Evolutionary conservation across 2,797 vertebrate genomes (phyloP), one percentile per base, ranked within the genome.

Genomic region (Prionace glauca): DNA sequence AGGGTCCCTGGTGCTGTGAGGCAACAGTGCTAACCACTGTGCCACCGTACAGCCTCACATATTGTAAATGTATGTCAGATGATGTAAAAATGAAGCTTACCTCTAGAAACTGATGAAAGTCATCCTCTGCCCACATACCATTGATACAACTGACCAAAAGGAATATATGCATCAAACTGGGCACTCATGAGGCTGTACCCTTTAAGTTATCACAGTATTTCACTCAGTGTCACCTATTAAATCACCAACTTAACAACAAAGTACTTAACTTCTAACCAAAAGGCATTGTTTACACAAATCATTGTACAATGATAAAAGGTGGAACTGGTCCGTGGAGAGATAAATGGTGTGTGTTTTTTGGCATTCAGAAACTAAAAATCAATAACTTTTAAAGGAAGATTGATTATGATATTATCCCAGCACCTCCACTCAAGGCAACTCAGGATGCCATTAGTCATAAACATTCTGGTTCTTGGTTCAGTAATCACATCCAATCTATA

Each of bases 351-450:
- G 60, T 67, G 8, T 67, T 20, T 67, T 92, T 69, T 67, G 62
- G 7, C 62, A 22, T 7, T 36, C 7, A 92, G 90, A 69, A 67
- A 69, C 62, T n/a, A 14, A 2, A 92, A 92, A 69, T 69, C 62
- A 92, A 92, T 92, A 92, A 69, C 22, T 91, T 65, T 65, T 65
- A 91, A 67, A 69, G 7, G 62, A 92, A 92, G 18, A 92, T 92
- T 45, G 81, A 84, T 92, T 41, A 69, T 92, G 90, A 92, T 69
- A 41, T 92, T 41, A 41, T 9, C 62, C 8, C 20, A 2, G n/a
- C 18, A 45, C 8, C 24, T 67, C 29, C 18, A 18, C 16, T 92
- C 62, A 12, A 92, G 20, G 20, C 67, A 32, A 24, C 62, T 32
- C 62, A 24, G 36, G 20, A 92, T 67, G n/a, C n/a, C 62, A 67